These are phyloP conservation scores for Sapayoa aenigma DNA, from an alignment of 2,113 vertebrate species.

Conservation along the genomic window DNA sequence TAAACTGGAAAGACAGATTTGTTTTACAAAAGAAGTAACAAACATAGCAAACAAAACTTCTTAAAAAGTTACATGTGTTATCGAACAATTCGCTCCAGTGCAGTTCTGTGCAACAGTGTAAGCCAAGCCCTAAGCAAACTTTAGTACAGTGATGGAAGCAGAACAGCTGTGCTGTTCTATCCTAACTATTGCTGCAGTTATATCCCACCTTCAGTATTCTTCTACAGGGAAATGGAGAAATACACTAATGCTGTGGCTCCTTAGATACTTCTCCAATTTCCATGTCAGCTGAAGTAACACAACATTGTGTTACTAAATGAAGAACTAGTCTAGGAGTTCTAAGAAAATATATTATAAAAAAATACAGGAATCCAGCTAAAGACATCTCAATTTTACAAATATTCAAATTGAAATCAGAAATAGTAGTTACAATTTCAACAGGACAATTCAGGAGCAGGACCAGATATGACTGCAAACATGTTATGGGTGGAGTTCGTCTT, in stretches of 20 bases:
- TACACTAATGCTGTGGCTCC: background rate
- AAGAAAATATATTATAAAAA: background rate
- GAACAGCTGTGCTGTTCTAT: background rate
- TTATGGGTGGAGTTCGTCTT: background rate
- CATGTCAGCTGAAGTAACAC: background rate
- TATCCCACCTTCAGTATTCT: background rate
- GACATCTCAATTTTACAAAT: background rate
- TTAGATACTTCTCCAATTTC: background rate
- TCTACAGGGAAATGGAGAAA: background rate
- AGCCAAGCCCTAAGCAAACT: background rate
- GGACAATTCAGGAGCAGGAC: background rate
- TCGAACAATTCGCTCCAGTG: background rate
- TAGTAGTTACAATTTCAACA: background rate
- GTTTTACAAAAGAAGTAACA: background rate
- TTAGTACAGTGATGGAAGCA: fast-evolving
- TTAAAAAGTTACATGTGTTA: background rate
- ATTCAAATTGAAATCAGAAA: background rate
- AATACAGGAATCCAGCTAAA: background rate
- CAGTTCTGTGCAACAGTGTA: background rate
- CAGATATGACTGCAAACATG: background rate
- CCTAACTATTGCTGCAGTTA: background rate
- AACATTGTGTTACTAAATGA: background rate
- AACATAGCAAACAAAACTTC: background rate
- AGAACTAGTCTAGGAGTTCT: background rate
- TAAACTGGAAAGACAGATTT: background rate